phyloP scores from a whole-genome alignment of 2,888 invertebrate genomes.

The Octonoba sinensis region DNA sequence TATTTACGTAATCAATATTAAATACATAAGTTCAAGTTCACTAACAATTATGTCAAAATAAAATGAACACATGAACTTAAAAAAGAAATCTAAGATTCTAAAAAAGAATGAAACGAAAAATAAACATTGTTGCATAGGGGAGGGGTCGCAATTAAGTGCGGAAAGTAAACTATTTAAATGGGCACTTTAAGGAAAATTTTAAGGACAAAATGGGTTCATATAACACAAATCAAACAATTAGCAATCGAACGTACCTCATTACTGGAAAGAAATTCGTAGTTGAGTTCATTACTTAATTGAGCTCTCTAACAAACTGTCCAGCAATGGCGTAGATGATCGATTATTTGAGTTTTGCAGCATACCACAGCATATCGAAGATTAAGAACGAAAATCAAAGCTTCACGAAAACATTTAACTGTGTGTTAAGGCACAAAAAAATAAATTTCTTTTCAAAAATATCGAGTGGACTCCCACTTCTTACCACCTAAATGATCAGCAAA shows the following conservation, averaged over 20 bases:
- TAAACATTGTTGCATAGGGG: constrained; percentile 10
- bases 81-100: too few relatives aligned
- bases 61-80: too few relatives aligned
- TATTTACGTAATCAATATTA: too few relatives aligned
- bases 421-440: constrained; percentile 31
- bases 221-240: neutral
- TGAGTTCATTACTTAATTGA: constrained; percentile 25
- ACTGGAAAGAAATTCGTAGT: constrained; percentile 1
- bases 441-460: constrained; percentile 24
- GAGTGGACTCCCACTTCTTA: constrained; percentile 18
- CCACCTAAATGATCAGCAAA: constrained; percentile 39
- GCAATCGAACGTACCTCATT: constrained; percentile 19
- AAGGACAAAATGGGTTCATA: neutral
- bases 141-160: constrained; percentile 41
- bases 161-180: neutral
- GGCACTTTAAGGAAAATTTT: neutral
- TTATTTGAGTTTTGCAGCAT: constrained; percentile 12
- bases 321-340: constrained; percentile 54
- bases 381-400: too few relatives aligned
- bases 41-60: too few relatives aligned
- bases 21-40: too few relatives aligned
- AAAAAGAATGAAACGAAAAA: too few relatives aligned
- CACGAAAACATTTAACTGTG: neutral
- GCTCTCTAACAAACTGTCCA: neutral
- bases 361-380: too few relatives aligned